Evolutionary conservation across 2,888 invertebrate species (phyloP).

Genomic region (Campoletis raptor): DNA sequence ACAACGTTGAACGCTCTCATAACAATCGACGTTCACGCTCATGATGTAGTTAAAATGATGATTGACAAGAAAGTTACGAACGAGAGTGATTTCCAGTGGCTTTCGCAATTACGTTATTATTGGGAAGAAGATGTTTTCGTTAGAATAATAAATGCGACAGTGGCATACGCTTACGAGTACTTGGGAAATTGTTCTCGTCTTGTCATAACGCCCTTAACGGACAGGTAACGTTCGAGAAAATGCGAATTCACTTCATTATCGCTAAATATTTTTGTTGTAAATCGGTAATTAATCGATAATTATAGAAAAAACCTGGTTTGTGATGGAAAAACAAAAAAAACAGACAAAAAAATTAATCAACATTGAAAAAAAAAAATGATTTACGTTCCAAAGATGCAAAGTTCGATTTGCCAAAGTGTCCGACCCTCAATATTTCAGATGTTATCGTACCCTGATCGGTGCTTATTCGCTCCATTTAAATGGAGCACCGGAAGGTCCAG

Average conservation of each 20-base stretch:
- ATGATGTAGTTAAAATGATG: conserved; percentile 91
- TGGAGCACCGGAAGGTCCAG: conserved; percentile 94
- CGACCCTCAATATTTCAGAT: conserved; percentile 80
- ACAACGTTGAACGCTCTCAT: conserved; percentile 93
- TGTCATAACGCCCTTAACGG: conserved; percentile 91
- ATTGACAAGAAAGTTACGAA: conserved; percentile 88
- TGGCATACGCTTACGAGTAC: conserved; percentile 94
- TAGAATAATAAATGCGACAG: conserved; percentile 92
- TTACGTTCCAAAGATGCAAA: too few relatives aligned
- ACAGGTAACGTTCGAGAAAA: conserved; percentile 85
- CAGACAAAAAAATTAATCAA: too few relatives aligned
- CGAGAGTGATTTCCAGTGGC: conserved; percentile 94
- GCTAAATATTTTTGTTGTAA: not conserved
- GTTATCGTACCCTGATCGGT: conserved; percentile 93
- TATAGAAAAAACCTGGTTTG: too few relatives aligned
- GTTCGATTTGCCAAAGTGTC: too few relatives aligned
- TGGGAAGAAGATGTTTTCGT: conserved; percentile 90
- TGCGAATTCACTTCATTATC: not conserved
- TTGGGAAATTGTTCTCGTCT: conserved; percentile 92
- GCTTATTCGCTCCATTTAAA: conserved; percentile 94
- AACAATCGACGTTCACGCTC: conserved; percentile 94
- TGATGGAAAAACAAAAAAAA: too few relatives aligned
- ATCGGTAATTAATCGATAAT: too few relatives aligned
- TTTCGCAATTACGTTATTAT: conserved; percentile 93
- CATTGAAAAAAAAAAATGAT: too few relatives aligned